phyloP scores from a whole-genome alignment of 2,113 vertebrate genomes.

The Malurus elegans region DNA sequence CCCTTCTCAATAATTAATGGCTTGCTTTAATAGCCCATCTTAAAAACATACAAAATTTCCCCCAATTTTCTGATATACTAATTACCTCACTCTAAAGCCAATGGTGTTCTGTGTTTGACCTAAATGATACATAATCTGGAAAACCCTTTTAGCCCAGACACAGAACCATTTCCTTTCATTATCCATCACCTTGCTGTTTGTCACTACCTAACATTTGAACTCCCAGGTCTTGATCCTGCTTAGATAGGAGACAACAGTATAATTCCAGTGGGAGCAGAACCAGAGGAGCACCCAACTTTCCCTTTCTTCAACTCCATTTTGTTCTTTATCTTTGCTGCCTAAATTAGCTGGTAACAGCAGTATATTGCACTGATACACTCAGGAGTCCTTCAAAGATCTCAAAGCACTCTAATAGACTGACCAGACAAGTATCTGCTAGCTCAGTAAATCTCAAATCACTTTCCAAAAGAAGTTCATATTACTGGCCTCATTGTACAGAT shows the following conservation, averaged over 20 bases:
- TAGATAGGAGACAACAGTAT: background rate
- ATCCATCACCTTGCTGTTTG: conserved; percentile 47
- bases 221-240: conserved; percentile 5
- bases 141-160: conserved; percentile 22
- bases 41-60: conserved; percentile 67
- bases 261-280: background rate
- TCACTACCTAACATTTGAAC: conserved; percentile 10
- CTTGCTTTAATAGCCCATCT: conserved; percentile 58
- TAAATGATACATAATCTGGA: conserved; percentile 51
- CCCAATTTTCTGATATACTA: conserved; percentile 69
- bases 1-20: conserved; percentile 62
- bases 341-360: background rate
- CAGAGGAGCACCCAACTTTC: background rate
- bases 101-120: conserved; percentile 59
- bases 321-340: background rate
- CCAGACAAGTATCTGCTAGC: conserved; percentile 12
- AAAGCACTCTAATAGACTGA: background rate
- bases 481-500: conserved; percentile 37
- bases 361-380: background rate
- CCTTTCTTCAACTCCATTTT: background rate
- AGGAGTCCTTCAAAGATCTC: background rate
- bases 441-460: conserved; percentile 34
- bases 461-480: conserved; percentile 43
- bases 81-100: conserved; percentile 69
- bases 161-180: conserved; percentile 21